Conservation (phyloP, 2,113 vertebrate genomes). For the Astur gentilis region DNA sequence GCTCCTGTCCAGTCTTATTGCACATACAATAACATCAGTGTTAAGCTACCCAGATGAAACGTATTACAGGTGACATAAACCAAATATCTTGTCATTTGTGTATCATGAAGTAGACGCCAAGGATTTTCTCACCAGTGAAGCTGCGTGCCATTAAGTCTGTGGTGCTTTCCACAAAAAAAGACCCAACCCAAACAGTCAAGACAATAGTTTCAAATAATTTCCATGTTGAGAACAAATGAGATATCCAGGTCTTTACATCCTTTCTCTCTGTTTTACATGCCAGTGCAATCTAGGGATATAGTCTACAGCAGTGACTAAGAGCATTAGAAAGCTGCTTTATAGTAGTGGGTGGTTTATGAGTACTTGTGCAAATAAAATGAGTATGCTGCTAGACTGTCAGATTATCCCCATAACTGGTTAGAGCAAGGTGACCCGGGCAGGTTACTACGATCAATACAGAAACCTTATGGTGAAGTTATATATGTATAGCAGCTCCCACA, state of each 20-base stretch:
- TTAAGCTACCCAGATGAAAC: background rate
- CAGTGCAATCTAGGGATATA: background rate
- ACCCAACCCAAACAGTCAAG: background rate
- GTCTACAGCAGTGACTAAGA: background rate
- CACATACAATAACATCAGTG: background rate
- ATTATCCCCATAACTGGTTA: background rate
- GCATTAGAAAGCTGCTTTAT: constrained; percentile 5
- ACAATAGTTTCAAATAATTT: background rate
- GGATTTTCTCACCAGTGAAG: background rate
- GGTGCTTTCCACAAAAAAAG: background rate
- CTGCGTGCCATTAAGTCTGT: background rate
- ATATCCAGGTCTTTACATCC: background rate
- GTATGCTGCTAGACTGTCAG: background rate
- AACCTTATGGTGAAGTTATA: background rate
- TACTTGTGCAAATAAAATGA: background rate
- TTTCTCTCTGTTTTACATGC: background rate
- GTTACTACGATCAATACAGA: background rate
- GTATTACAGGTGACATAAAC: background rate
- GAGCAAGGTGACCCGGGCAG: constrained; percentile 7
- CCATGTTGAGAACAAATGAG: background rate
- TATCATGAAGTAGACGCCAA: background rate
- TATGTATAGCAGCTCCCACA: background rate
- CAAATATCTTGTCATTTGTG: background rate
- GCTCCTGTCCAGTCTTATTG: background rate
- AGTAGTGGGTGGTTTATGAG: background rate